phyloP scores from a whole-genome alignment of 2,113 vertebrate species.

The Rhinolophus ferrumequinum region DNA sequence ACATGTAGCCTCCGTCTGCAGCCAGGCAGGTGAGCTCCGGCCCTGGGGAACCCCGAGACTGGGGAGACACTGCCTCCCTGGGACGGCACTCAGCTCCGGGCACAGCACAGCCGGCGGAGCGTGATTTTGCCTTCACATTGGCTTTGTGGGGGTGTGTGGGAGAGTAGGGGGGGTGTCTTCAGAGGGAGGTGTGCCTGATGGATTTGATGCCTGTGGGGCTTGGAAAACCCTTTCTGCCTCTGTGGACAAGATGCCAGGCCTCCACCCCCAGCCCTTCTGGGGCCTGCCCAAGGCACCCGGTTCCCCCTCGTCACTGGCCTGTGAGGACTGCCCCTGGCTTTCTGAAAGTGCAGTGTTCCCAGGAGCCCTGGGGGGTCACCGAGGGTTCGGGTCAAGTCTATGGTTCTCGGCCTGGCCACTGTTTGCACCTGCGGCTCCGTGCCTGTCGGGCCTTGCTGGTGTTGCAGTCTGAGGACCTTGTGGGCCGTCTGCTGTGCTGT shows the following conservation, averaged over 20 bases:
- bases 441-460: neutral
- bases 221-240: neutral
- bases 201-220: neutral
- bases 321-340: neutral
- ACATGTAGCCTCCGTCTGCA: no score
- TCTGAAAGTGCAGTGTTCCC: neutral
- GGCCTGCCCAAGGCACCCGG: no score
- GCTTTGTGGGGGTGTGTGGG: neutral
- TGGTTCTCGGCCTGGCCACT: no score
- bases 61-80: neutral
- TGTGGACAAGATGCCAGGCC: neutral
- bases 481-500: rapidly evolving
- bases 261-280: rapidly evolving
- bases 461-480: neutral
- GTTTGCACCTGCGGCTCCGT: neutral
- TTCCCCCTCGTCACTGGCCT: no score
- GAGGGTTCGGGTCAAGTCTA: no score
- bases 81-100: neutral
- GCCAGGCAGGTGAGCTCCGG: no score
- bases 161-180: neutral
- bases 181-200: neutral
- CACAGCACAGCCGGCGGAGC: neutral
- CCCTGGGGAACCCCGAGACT: neutral
- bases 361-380: neutral
- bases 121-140: no score